These are phyloP conservation scores for Leptopilina syphax DNA, from an alignment of 2,888 invertebrate species.

Conservation along the genomic window DNA sequence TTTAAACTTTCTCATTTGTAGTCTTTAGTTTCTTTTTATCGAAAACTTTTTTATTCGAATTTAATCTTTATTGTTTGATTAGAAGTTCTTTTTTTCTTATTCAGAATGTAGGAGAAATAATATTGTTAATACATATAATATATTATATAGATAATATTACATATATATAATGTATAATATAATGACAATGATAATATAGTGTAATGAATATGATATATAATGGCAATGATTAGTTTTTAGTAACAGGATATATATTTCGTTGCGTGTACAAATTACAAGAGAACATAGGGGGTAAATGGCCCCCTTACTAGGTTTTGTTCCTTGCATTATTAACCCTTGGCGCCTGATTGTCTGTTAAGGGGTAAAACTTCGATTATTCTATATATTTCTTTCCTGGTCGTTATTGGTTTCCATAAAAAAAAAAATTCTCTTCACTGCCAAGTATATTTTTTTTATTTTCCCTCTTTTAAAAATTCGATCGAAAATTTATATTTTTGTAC, in stretches of 20 bases:
- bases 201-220: not conserved
- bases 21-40: too few relatives aligned
- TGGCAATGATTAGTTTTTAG: slow-evolving; percentile 10
- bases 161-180: too few relatives aligned
- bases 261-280: slow-evolving; percentile 16
- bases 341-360: slow-evolving; percentile 31
- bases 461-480: not conserved
- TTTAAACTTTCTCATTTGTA: not conserved
- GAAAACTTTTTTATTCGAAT: too few relatives aligned
- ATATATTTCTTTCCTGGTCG: not conserved
- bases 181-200: too few relatives aligned
- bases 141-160: too few relatives aligned
- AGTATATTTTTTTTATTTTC: not conserved
- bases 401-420: slow-evolving; percentile 14
- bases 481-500: too few relatives aligned
- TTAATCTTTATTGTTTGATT: not conserved
- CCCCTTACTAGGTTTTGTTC: not conserved
- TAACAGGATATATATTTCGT: slow-evolving; percentile 12
- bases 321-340: slow-evolving; percentile 35
- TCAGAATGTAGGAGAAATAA: not conserved
- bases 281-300: slow-evolving; percentile 6
- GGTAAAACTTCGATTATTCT: slow-evolving; percentile 24
- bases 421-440: not conserved
- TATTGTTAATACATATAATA: not conserved
- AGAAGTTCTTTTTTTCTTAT: not conserved